A percentile compares a stretch with the other conserved stretches of the same genome.
Evolutionary conservation across 2,888 invertebrate species (phyloP).

Genomic region (Cryptocephalus moraei): DNA sequence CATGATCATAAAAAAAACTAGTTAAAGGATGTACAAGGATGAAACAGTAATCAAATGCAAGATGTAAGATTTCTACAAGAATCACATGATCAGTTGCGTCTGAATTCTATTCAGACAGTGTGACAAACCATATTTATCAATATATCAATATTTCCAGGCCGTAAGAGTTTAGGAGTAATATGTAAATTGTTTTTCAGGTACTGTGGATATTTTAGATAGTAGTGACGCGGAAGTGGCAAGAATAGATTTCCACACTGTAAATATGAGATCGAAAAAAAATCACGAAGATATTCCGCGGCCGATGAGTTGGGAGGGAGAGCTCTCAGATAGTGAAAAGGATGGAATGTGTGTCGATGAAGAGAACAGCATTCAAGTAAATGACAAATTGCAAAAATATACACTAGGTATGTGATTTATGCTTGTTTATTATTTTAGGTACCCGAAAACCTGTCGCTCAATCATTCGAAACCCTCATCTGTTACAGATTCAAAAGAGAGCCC

Average conservation of each 20-base stretch:
- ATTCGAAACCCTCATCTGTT: slow-evolving; percentile 23
- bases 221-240: slow-evolving; percentile 73
- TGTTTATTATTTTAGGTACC: slow-evolving; percentile 24
- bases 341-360: slow-evolving; percentile 32
- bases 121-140: no score
- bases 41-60: no score
- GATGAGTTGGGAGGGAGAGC: slow-evolving; percentile 92
- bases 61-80: not conserved
- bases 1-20: no score
- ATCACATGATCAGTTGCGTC: not conserved
- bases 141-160: no score
- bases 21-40: no score
- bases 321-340: slow-evolving; percentile 69
- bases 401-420: slow-evolving; percentile 1
- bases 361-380: slow-evolving; percentile 16
- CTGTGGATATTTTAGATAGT: slow-evolving; percentile 45
- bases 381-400: not conserved
- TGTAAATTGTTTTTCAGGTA: slow-evolving; percentile 6
- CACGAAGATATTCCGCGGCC: slow-evolving; percentile 49
- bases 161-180: no score
- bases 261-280: slow-evolving; percentile 32
- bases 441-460: slow-evolving; percentile 32
- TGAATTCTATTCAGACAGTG: no score
- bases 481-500: slow-evolving; percentile 39
- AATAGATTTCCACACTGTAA: slow-evolving; percentile 54